Evolutionary conservation across 2,797 vertebrate genomes (phyloP), one percentile per base, ranked within the genome.

Genomic region (Melanotaenia nigrans): DNA sequence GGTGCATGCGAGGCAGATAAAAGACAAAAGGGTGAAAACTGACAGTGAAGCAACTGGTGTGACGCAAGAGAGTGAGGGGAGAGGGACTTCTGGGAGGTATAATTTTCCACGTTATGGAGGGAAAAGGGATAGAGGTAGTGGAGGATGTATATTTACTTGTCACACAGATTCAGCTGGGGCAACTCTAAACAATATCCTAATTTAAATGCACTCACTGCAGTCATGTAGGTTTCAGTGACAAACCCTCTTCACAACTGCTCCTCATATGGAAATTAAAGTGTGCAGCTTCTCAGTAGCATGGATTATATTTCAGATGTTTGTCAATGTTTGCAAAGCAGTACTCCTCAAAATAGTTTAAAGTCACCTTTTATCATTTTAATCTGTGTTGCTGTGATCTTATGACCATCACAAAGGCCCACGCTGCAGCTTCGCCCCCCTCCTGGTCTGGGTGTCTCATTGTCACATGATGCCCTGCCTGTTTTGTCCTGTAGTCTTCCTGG

Each of bases 401-500:
- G 80, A 83, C 75, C 61, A 22, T 84, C 57, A 81, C 75, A 73
- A 79, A 85, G 73, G 75, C 75, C 77, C 61, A 63, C 25, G 78
- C 79, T 84, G 85, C 83, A 86, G 89, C 83, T 81, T 71, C 47
- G 77, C 67, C 68, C 49, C 79, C 82, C 40, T 75, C 75, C 82
- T 38, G 36, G 75, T 83, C 74, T 70, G 75, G 77, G 73, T 82
- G 81, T 33, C 77, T 68, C 65, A 73, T 75, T 36, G 65, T 84
- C 88, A 86, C 84, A 69, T 83, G 81, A 87, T 82, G 73, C 81
- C 71, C 61, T 12, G n/a, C 54, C 72, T 75, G 64, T 66, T 77
- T 71, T 75, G 59, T 79, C 75, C 77, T 58, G 73, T 86, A 77
- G 85, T 92, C 91, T 91, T 91, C 87, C 86, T 90, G 83, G 76